phyloP scores from a whole-genome alignment of 2,888 invertebrate genomes.

The Drosophila paracracens region DNA sequence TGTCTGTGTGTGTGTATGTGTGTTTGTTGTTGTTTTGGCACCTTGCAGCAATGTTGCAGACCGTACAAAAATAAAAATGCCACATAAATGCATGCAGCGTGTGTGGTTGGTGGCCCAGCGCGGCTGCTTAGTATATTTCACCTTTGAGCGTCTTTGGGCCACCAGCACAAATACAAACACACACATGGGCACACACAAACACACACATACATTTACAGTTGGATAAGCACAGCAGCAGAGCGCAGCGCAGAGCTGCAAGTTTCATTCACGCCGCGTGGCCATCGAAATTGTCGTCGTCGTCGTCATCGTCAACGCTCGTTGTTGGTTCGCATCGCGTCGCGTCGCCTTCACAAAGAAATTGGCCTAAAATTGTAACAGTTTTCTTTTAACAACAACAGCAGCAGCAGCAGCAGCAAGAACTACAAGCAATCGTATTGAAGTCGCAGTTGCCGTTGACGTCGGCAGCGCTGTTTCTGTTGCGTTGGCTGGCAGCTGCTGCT shows the following conservation, averaged over 20 bases:
- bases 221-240: conserved; percentile 52
- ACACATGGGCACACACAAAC: conserved; percentile 10
- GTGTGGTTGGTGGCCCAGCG: conserved; percentile 20
- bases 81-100: conserved; percentile 20
- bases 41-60: conserved; percentile 57
- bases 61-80: conserved; percentile 69
- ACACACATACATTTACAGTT: conserved; percentile 14
- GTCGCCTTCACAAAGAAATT: conserved; percentile 68
- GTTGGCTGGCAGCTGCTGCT: conserved; percentile 20
- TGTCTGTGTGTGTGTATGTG: conserved; percentile 19
- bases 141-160: conserved; percentile 76
- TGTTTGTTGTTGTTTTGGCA: conserved; percentile 35
- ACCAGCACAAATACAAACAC: conserved; percentile 22
- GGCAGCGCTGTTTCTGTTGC: conserved; percentile 23
- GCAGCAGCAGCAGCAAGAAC: conserved; percentile 6
- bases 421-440: conserved; percentile 34
- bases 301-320: conserved; percentile 14
- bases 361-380: conserved; percentile 80
- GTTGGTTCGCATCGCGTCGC: conserved; percentile 36
- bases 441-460: conserved; percentile 46
- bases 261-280: conserved; percentile 78
- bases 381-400: conserved; percentile 57
- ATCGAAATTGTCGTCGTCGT: conserved; percentile 64
- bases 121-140: conserved; percentile 77
- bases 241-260: conserved; percentile 55